A percentile compares a stretch with the other conserved stretches of the same genome.
phyloP scores from a whole-genome alignment of 2,113 vertebrate genomes.

The Tamias sibiricus region DNA sequence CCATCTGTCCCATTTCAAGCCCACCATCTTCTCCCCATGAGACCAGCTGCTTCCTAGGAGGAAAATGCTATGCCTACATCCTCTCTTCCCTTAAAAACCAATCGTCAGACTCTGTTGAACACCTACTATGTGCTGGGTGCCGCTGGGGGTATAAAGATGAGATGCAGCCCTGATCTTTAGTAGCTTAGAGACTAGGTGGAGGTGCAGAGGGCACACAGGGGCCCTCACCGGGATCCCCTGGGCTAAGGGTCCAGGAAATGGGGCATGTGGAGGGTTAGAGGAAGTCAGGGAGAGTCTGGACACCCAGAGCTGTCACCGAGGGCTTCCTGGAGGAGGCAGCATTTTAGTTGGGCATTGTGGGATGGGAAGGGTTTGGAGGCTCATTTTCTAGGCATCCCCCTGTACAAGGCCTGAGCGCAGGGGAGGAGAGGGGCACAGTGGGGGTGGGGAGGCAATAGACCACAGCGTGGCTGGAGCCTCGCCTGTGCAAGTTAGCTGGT shows the following conservation, averaged over 20 bases:
- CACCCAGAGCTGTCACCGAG: background rate
- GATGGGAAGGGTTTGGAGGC: background rate
- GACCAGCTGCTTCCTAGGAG: background rate
- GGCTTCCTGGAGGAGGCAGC: background rate
- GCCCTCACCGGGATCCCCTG: background rate
- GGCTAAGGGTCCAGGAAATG: background rate
- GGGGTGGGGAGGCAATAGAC: too few relatives aligned
- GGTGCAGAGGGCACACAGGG: background rate
- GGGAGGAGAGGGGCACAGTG: background rate
- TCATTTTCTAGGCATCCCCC: background rate
- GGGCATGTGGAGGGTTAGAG: too few relatives aligned
- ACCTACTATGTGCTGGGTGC: background rate
- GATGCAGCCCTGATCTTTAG: background rate
- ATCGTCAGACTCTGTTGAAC: too few relatives aligned
- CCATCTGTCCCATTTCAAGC: background rate
- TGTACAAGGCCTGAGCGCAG: background rate
- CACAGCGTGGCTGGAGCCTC: background rate
- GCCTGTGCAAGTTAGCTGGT: background rate
- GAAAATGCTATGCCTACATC: background rate
- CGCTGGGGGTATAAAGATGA: background rate
- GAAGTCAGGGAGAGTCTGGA: background rate
- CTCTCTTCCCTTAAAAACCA: background rate
- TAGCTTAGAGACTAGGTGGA: background rate
- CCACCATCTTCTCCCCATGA: background rate
- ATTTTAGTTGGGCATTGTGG: background rate